Conservation (phyloP, 2,888 invertebrate genomes). For the Drosophila borealis region DNA sequence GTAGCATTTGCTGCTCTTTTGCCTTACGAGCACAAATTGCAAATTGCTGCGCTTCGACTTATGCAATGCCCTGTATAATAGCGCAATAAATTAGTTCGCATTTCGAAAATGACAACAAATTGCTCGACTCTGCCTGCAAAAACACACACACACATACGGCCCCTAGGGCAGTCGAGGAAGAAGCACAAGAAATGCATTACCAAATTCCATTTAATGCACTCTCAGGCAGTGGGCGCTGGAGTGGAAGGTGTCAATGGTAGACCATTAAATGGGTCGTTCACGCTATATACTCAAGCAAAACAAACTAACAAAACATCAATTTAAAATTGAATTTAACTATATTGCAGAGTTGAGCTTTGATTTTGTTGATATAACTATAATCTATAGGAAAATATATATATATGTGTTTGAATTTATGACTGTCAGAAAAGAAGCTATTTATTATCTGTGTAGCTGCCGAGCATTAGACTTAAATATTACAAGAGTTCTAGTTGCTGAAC, state of each 20-base stretch:
- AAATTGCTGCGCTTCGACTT: conserved; percentile 75
- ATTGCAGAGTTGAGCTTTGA: not conserved
- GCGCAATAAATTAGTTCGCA: conserved; percentile 79
- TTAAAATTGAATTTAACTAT: not conserved
- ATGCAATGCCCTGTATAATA: conserved; percentile 76
- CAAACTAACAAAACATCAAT: not conserved
- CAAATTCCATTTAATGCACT: conserved; percentile 32
- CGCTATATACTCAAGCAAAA: not conserved
- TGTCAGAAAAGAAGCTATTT: too few species aligned
- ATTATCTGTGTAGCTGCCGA: too few species aligned
- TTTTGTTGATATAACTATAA: too few species aligned
- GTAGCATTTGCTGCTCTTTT: conserved; percentile 45
- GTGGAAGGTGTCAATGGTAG: conserved; percentile 56
- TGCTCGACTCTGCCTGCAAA: conserved; percentile 50
- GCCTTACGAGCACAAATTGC: conserved; percentile 49
- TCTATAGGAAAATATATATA: too few species aligned
- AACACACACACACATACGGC: conserved; percentile 21
- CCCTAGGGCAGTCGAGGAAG: conserved; percentile 33
- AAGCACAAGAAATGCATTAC: conserved; percentile 40
- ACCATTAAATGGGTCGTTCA: conserved; percentile 32
- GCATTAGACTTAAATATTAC: too few species aligned
- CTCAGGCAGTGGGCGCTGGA: conserved; percentile 22
- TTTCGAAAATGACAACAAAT: conserved; percentile 79
- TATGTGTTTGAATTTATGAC: too few species aligned
- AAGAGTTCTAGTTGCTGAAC: too few species aligned